These are phyloP conservation scores for Aquatica leii DNA, from an alignment of 2,888 invertebrate species.

Conservation along the genomic window DNA sequence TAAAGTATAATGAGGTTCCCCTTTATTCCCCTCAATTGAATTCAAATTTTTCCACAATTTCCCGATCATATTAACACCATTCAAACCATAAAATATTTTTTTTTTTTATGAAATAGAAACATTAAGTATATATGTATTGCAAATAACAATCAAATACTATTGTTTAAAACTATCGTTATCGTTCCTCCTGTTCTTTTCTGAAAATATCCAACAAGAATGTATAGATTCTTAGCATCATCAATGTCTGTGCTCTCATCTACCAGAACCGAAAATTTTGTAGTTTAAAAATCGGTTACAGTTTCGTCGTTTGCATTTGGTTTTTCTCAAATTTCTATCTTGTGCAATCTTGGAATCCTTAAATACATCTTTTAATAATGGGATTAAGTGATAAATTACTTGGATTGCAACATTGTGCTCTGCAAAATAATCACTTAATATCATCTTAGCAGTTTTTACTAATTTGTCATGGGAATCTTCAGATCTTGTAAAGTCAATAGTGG, in stretches of 20 bases:
- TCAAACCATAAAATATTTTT: too few relatives aligned
- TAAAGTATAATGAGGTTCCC: too few relatives aligned
- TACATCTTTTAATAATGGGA: slow-evolving; percentile 29
- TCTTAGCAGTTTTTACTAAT: slow-evolving; percentile 31
- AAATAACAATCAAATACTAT: too few relatives aligned
- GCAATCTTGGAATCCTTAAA: slow-evolving; percentile 23
- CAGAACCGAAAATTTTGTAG: slow-evolving; percentile 30
- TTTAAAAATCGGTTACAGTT: slow-evolving; percentile 17
- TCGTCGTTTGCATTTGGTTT: slow-evolving; percentile 30
- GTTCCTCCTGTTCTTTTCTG: slow-evolving; percentile 5
- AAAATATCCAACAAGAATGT: slow-evolving; percentile 22
- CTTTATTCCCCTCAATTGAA: too few relatives aligned
- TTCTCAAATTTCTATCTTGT: slow-evolving; percentile 20
- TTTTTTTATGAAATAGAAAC: too few relatives aligned
- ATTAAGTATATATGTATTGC: too few relatives aligned
- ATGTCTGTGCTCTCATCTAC: slow-evolving; percentile 32
- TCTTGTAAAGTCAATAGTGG: not conserved
- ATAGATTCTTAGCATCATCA: slow-evolving; percentile 29
- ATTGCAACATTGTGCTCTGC: slow-evolving; percentile 42
- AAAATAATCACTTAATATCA: slow-evolving; percentile 36
- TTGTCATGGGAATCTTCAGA: slow-evolving; percentile 6
- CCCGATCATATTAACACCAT: too few relatives aligned
- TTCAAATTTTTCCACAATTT: too few relatives aligned
- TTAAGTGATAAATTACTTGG: slow-evolving; percentile 30
- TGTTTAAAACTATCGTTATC: too few relatives aligned